Evolutionary conservation across 2,113 vertebrate species (phyloP), one percentile per base, ranked within the genome.

Genomic region (Gyps fulvus): DNA sequence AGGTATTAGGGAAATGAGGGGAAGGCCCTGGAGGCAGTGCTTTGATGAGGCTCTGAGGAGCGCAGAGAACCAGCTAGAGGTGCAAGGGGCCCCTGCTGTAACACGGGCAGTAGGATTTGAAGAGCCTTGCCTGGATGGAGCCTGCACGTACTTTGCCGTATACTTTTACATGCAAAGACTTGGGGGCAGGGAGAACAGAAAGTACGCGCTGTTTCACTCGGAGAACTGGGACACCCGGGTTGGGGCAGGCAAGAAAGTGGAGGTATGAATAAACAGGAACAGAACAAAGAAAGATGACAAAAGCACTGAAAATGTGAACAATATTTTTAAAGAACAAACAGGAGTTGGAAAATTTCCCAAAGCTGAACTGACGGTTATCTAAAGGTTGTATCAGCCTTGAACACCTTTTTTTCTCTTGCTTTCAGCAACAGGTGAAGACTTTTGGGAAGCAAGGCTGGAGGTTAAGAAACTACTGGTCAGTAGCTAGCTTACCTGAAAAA

Each of bases 1-100:
- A 45, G 91, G 70, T 76, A 90, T 96, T 94, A 96, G 90, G 95
- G 84, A 96, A 97, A 97, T 95, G 70, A 96, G 77, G 89, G 49
- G 36, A 89, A 93, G 78, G 32, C 70, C 87, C 95, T 7, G 11
- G 57, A 93, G 95, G 96, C 87, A 83, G 49, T 4, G 58, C 95
- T 96, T 97, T 96, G 95, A 97, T 97, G 96, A 93, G 84, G 82
- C 87, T 95, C 94, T 57, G 84, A 61, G 59, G 45, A 93, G 82
- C 5, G 15, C 62, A 78, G 91, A 72, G 87, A 93, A 76, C 73
- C 73, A 91, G 78, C 69, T 38, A 31, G 78, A 87, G 74, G 62
- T 93, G 58, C 52, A 69, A 93, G 87, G 73, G 81, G 87, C 89
- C 90, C 52, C 78, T 94, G 34, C 93, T 85, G 57, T 16, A 93